Base-by-base conservation (phyloP, 2,113 vertebrate genomes). In the Triplophysa dalaica region DNA sequence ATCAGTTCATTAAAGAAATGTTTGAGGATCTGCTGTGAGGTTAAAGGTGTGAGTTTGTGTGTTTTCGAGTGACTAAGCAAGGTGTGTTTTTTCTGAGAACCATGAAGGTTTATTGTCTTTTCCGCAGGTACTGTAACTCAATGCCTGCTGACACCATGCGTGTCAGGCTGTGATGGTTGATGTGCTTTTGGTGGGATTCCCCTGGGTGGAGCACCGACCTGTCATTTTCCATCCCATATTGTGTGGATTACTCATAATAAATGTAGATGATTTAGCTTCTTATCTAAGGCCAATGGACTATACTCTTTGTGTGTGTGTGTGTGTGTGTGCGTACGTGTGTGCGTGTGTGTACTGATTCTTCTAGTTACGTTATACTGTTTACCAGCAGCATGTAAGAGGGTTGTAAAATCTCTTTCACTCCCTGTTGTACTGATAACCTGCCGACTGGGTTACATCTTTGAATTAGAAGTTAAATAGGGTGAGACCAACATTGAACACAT, bases 311-410 rank as follows among this genome's bases (percentile, higher is more conserved):
- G 61, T 79, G 6, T 19, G 10, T 19, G 22, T 16, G 9, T 26
- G 2, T 24, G 29, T 60, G 75, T 70, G 45, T 75, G 24, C 52
- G 29, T 73, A 74, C 54, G 7, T 19, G 22, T 9, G 4, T 29
- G 2, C n/a, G 29, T 60, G 76, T 70, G 45, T 75, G 24, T 24
- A 38, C 33, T 8, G 33, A 38, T 72, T 80, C n/a, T 67, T 48
- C 78, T 58, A 8, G 74, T 84, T 86, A 77, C 64, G 54, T 82
- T 82, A 84, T 24, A 14, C 22, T 50, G 58, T 43, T 58, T 33
- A 16, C 38, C 33, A 60, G 48, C 43, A 74, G 48, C 54, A 16
- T 72, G 58, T 41, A 26, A 50, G 52, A 67, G 63, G 21, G 56
- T 48, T 41, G 65, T 81, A 22, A 24, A 21, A 2, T 63, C 58